Base-by-base conservation (phyloP, 2,888 invertebrate genomes). In the Gisinianus flammeolus region DNA sequence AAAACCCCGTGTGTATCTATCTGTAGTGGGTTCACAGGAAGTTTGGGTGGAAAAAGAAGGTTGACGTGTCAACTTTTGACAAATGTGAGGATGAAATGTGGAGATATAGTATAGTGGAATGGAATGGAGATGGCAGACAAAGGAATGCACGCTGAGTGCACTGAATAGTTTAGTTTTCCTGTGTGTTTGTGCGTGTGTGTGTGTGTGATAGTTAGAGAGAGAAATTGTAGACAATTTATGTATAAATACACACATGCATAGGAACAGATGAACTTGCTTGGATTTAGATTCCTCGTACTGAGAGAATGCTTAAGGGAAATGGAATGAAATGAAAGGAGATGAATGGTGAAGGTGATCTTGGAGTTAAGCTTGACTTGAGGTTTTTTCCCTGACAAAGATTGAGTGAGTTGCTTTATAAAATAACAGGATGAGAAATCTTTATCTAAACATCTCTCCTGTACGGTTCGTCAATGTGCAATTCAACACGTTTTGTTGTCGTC, bases 351-450 rank as follows among this genome's bases (percentile, higher is more conserved):
- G 62, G 62, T 62, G 62, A 62, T 62, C 62, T 62, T 62, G 24
- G 24, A 24, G 26, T 22, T 62, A 24, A 62, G 62, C 26, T 62
- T 24, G 10, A 6, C 4, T 24, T 12, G 10, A 5, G 62, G 22
- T 22, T 4, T 62, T 62, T 62, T 62, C 3, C 24, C 24, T 62
- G 62, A 62, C 62, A 62, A 62, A 62, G 62, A 62, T 62, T 62
- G 62, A 62, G 62, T 62, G 62, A 24, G 8, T 62, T 24, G 6
- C 62, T 62, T 26, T 26, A 62, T 62, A 26, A 62, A 62, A 62
- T 62, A 62, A 62, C 62, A 62, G 62, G 62, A 62, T 62, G 24
- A 62, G 26, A 26, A 26, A 62, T 62, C 62, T 62, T 62, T 62
- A 62, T 62, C 62, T 22, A 62, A 62, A 62, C 62, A 62, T 26